Evolutionary conservation across 2,797 vertebrate species (phyloP), one percentile per base, ranked within the genome.

Genomic region (Bradypus variegatus): DNA sequence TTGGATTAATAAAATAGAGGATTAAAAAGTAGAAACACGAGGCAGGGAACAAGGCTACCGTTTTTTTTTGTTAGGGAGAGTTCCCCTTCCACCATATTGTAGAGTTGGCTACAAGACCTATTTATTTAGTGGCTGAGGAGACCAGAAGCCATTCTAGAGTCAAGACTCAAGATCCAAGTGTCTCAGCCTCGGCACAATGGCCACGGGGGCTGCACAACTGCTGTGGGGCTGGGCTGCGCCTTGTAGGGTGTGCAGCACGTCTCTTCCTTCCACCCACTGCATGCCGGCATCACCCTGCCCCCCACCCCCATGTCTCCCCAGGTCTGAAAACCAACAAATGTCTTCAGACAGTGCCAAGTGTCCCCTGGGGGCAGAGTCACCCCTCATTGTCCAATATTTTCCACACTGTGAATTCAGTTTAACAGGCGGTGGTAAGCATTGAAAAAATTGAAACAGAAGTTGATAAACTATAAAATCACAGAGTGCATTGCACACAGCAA

Each of bases 271-370:
- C 45, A 15, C 31, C 67, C 33, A 10, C 18, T 3, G 27, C 23
- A 45, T 4, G 23, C 29, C 36, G 8, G 55, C 2, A 12, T 19
- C 38, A 60, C 73, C 65, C 19, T n/a, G 10, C 50, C 18, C 6
- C 48, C 31, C n/a, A 50, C 50, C 50, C 50, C 50, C 50, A 50
- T 10, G 7, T 50, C 50, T 11, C 15, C 58, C 86, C 64, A 36
- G n/a, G 27, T 45, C 7, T 48, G 73, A 76, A 87, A 50, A 79
- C n/a, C 8, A 58, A 58, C 4, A 50, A 55, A 77, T 13, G 58
- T 53, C 94, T 92, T n/a, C 19, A 53, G 55, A 76, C 55, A 4
- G 41, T 77, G 88, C 90, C 80, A 90, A 41, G 81, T 36, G 29
- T 31, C 84, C 38, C 84, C 38, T 50, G 13, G 75, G 67, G 70